phyloP scores from a whole-genome alignment of 2,888 invertebrate genomes.

The Aspidiotus rigidus region DNA sequence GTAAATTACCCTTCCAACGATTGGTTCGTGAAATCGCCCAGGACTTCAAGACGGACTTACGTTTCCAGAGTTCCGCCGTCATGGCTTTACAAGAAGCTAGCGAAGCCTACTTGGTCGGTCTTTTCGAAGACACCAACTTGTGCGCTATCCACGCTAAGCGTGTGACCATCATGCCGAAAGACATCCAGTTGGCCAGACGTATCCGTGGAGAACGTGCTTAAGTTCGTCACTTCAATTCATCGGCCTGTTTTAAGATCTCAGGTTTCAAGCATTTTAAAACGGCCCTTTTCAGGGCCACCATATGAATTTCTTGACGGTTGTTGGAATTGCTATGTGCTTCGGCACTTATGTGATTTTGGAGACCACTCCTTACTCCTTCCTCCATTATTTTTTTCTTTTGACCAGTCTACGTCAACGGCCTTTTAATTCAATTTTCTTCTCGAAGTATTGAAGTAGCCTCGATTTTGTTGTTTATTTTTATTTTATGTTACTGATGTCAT shows the following conservation, averaged over 20 bases:
- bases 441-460: no score
- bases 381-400: no score
- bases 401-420: no score
- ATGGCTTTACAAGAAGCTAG: constrained; percentile 45
- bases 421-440: no score
- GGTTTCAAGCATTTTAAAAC: not conserved
- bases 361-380: no score
- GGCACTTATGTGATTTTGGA: no score
- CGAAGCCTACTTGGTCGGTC: constrained; percentile 56
- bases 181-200: constrained; percentile 49
- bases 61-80: constrained; percentile 42
- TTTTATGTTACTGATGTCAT: no score
- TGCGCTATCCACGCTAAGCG: constrained; percentile 68
- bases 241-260: not conserved
- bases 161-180: constrained; percentile 57
- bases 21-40: constrained; percentile 50
- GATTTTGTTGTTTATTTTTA: no score
- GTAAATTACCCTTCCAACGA: constrained; percentile 49
- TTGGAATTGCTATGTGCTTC: no score
- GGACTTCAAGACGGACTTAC: constrained; percentile 45
- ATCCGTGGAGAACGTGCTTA: constrained; percentile 33
- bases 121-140: constrained; percentile 67
- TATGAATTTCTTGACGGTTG: not conserved
- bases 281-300: constrained; percentile 13
- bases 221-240: not conserved